Percentiles rank a stretch among this genome's conserved stretches.
Evolutionary conservation across 2,113 vertebrate species (phyloP).

Genomic region (Porphyrio hochstetteri): DNA sequence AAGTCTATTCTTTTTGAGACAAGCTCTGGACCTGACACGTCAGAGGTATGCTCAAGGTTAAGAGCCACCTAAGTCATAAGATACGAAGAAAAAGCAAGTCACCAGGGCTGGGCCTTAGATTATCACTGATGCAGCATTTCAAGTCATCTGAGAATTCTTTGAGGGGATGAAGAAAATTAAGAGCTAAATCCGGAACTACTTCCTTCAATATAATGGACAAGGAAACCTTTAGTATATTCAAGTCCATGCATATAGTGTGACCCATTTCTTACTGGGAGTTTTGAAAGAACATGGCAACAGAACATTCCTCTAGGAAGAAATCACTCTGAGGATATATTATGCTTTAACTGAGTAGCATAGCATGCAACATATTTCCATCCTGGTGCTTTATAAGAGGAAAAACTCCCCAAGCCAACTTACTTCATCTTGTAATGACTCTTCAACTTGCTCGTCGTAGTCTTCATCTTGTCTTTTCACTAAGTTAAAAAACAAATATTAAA

Average conservation of each 20-base stretch:
- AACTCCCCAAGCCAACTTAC: conserved; percentile 64
- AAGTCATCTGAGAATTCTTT: not conserved
- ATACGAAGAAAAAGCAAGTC: not conserved
- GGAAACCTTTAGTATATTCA: not conserved
- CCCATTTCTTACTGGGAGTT: not conserved
- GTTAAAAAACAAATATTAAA: conserved; percentile 47
- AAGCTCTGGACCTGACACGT: not conserved
- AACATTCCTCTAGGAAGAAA: not conserved
- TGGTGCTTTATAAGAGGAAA: not conserved
- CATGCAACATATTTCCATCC: not conserved
- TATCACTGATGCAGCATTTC: not conserved
- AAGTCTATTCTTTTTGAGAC: not conserved
- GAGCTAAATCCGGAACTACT: not conserved
- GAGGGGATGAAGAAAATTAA: not conserved
- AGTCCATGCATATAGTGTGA: not conserved
- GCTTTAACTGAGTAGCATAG: not conserved
- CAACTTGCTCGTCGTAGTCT: conserved; percentile 98
- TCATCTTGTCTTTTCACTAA: conserved; percentile 98
- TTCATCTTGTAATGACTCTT: conserved; percentile 96
- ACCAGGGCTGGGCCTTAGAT: not conserved
- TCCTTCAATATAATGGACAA: not conserved
- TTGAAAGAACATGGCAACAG: not conserved
- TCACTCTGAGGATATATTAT: not conserved
- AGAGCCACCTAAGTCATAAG: not conserved
- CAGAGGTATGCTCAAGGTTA: not conserved